phyloP scores from a whole-genome alignment of 2,888 invertebrate genomes.

The Clunio marinus region DNA sequence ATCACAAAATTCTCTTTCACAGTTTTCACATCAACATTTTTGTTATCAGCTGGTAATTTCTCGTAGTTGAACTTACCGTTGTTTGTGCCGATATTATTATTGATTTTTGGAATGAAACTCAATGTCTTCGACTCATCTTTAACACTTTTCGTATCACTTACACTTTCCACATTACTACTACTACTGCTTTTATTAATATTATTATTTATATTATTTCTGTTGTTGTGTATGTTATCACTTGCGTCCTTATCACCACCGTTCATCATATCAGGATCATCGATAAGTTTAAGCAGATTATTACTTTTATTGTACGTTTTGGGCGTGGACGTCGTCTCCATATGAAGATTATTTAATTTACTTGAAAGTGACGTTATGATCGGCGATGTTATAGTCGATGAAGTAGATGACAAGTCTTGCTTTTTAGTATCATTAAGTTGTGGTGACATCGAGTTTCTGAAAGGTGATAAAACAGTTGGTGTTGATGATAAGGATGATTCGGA shows the following conservation, averaged over 20 bases:
- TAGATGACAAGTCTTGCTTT: background rate
- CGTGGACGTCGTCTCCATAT: slow-evolving; percentile 27
- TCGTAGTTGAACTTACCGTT: slow-evolving; percentile 3
- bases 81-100: background rate
- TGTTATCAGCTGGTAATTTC: slow-evolving; percentile 1
- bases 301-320: slow-evolving; percentile 3
- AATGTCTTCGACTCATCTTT: background rate
- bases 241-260: slow-evolving; percentile 13
- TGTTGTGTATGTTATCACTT: slow-evolving; percentile 30
- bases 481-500: slow-evolving; percentile 32
- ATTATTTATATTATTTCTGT: background rate
- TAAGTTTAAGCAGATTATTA: slow-evolving; percentile 17
- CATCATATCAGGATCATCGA: slow-evolving; percentile 17
- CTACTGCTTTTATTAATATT: too few species aligned
- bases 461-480: slow-evolving; percentile 27
- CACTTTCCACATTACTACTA: slow-evolving; percentile 26
- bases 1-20: slow-evolving; percentile 41
- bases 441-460: slow-evolving; percentile 24
- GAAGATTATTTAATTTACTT: slow-evolving; percentile 20
- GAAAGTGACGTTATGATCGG: slow-evolving; percentile 3
- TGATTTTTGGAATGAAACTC: slow-evolving; percentile 14
- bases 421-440: background rate
- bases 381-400: background rate
- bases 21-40: slow-evolving; percentile 14
- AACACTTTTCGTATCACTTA: background rate